These are phyloP conservation scores for Erinaceus europaeus DNA, from an alignment of 2,113 vertebrate species.

Conservation along the genomic window DNA sequence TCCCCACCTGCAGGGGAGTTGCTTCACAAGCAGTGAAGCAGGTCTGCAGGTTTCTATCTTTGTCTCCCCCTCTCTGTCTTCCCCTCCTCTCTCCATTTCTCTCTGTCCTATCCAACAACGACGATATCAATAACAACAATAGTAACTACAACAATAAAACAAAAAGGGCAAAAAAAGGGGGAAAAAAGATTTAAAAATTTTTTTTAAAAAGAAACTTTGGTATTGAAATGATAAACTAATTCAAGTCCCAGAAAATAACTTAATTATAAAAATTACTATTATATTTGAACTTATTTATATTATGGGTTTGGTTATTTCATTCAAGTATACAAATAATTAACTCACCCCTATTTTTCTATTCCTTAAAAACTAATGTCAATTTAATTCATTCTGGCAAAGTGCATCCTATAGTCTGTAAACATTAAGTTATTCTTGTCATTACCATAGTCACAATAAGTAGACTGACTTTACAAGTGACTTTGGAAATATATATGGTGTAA, in stretches of 20 bases:
- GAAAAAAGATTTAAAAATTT: too few species aligned
- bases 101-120: too few species aligned
- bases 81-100: too few species aligned
- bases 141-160: too few species aligned
- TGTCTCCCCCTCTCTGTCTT: too few species aligned
- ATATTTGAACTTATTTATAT: not conserved
- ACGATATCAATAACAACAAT: too few species aligned
- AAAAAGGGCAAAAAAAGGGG: too few species aligned
- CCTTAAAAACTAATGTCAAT: not conserved
- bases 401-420: not conserved
- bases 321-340: not conserved
- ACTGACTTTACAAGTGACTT: not conserved
- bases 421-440: conserved; percentile 8
- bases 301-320: not conserved
- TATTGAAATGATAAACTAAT: not conserved
- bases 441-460: not conserved
- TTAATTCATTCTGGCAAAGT: not conserved
- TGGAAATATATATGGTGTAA: not conserved
- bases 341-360: not conserved
- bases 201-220: too few species aligned
- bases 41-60: too few species aligned
- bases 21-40: too few species aligned
- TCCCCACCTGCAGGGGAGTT: too few species aligned
- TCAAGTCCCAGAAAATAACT: not conserved
- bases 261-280: not conserved